phyloP scores from a whole-genome alignment of 2,888 invertebrate species.

The Drosophila kanekoi region DNA sequence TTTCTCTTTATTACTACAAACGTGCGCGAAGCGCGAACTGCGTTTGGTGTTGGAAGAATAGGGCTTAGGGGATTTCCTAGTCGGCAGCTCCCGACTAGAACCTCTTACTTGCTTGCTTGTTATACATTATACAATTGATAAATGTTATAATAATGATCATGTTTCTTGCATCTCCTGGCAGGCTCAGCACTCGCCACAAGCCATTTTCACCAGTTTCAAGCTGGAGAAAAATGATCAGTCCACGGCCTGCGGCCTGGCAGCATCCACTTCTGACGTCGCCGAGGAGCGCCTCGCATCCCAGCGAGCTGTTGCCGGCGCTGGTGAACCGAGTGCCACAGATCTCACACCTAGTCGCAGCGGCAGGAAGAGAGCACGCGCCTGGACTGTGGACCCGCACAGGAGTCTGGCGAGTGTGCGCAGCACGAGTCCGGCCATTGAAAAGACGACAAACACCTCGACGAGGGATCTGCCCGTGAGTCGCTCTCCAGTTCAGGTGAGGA shows the following conservation, averaged over 20 bases:
- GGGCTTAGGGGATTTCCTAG: too few relatives aligned
- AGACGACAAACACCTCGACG: neutral
- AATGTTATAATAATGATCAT: too few relatives aligned
- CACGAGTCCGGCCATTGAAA: slow-evolving; percentile 8
- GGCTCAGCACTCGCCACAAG: slow-evolving; percentile 91
- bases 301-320: slow-evolving; percentile 11
- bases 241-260: neutral
- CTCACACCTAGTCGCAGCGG: slow-evolving; percentile 64
- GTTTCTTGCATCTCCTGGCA: slow-evolving; percentile 67
- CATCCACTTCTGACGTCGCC: neutral
- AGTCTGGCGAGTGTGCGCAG: neutral
- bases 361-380: slow-evolving; percentile 52
- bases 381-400: slow-evolving; percentile 39
- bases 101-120: too few relatives aligned
- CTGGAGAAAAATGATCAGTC: slow-evolving; percentile 88
- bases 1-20: too few relatives aligned
- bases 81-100: too few relatives aligned
- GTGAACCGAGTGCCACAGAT: slow-evolving; percentile 47
- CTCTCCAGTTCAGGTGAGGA: slow-evolving; percentile 27
- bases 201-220: slow-evolving; percentile 97
- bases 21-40: too few relatives aligned
- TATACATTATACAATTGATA: too few relatives aligned
- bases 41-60: too few relatives aligned
- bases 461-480: slow-evolving; percentile 12
- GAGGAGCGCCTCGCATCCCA: slow-evolving; percentile 18